Base-by-base conservation (phyloP, 2,797 vertebrate species). In the Choloepus didactylus region DNA sequence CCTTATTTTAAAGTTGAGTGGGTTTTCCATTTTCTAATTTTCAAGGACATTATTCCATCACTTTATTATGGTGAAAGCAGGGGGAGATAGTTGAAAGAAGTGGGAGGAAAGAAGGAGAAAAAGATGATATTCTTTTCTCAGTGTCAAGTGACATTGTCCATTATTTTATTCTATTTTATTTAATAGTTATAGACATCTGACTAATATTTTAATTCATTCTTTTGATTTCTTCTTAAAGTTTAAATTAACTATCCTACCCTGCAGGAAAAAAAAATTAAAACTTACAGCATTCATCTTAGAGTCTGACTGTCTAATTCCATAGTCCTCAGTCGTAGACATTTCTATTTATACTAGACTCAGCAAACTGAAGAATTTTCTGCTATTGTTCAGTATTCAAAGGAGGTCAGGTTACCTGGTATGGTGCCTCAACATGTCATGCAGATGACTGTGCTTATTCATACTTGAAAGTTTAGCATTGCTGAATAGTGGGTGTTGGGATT, bases 21-120 rank as follows among this genome's bases (percentile, higher is more conserved):
- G 66, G 38, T 88, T 91, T 92, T 94, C 51, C 41, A 44, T 92
- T 87, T 97, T 89, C 38, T 29, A 72, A 59, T 79, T 67, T 75
- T 38, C 9, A 88, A 31, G 59, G n/a, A 77, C 31, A 66, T 81
- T 81, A 87, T 72, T 6, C 44, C n/a, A 12, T 84, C 46, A 70
- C 64, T 92, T 95, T 95, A 80, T 67, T 2, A 75, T 72, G 9
- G 38, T 91, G 38, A 94, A 93, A 90, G 51, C 56, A 82, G 70
- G 54, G 9, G 23, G 14, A 92, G 51, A 81, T 56, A 46, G 38
- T 96, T 87, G 14, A 51, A 84, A 90, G 8, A 27, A 79, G 35
- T 54, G 25, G 14, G 10, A 73, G 10, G 15, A 29, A 64, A 91
- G 46, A 85, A 5, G 14, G 62, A 64, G 51, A 46, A 90, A 31